Base-by-base conservation (phyloP, 2,888 invertebrate genomes). In the Ectemnius continuus region DNA sequence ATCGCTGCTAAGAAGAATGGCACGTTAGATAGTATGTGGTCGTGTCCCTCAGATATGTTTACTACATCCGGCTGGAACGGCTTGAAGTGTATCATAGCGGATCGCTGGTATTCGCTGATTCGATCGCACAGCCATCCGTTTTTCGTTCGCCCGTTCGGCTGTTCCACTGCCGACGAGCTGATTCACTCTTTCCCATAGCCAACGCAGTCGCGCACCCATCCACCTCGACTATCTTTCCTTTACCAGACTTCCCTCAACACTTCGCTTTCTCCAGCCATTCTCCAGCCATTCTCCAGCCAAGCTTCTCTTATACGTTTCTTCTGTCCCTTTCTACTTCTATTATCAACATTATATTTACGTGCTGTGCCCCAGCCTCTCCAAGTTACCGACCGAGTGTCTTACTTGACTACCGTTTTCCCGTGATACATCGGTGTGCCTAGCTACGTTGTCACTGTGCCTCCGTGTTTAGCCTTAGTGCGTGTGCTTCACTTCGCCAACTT, bases 381-480 rank as follows among this genome's bases (percentile, higher is more conserved):
- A 79, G 83, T 85, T 85, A 84, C 82, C 85, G 85, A 85, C 82
- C 76, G 83, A 82, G 84, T 76, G 79, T 36, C 8, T 71, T 64
- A 62, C 69, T 71, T 69, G 61, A 11, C 36, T 59, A 66, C 66
- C 65, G 69, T 75, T 81, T 78, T 59, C 64, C 23, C 68, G 73
- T 75, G 75, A 73, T 67, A 74, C 69, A 74, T 78, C 58, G 60
- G 36, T 58, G 62, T 68, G 59, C 52, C 58, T 71, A 59, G 16
- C 60, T 77, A 46, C 57, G 45, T 65, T 57, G 58, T 46, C 56
- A 62, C 48, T 60, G 28, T 67, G 36, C 36, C 60, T n/a, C 48
- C 26, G 26, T 58, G 58, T 58, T 58, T 58, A 14, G 58, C 46
- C 65, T 61, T 48, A 13, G 60, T 70, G 72, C 71, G 69, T 56